Conservation (phyloP, 2,888 invertebrate species). For the Gisinianus flammeolus region DNA sequence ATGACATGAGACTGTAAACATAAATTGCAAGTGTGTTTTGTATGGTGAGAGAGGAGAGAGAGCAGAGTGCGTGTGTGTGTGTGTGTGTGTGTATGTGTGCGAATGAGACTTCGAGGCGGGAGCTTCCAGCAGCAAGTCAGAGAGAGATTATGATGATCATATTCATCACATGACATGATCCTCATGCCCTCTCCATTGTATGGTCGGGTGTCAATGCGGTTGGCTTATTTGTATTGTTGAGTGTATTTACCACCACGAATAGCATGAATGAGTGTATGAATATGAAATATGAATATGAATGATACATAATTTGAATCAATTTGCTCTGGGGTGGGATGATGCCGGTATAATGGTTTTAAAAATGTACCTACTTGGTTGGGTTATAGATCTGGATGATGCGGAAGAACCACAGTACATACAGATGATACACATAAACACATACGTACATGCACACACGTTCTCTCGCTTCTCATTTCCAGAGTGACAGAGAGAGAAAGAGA, state of each 20-base stretch:
- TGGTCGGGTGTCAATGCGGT: conserved; percentile 38
- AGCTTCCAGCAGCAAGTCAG: too few species aligned
- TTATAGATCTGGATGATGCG: not conserved
- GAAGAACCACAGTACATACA: too few species aligned
- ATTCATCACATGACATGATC: conserved; percentile 34
- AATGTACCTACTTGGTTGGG: not conserved
- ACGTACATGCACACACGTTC: too few species aligned
- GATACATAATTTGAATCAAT: conserved; percentile 42
- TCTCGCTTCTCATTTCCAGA: too few species aligned
- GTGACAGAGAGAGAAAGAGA: conserved; percentile 10
- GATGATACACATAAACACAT: too few species aligned
- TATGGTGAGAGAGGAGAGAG: too few species aligned
- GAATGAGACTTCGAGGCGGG: too few species aligned
- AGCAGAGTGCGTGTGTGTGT: too few species aligned
- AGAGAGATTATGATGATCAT: conserved; percentile 34
- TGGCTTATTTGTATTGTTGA: conserved; percentile 39
- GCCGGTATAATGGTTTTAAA: conserved; percentile 30
- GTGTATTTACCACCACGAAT: conserved; percentile 38
- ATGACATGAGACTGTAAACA: too few species aligned
- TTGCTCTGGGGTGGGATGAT: conserved; percentile 32
- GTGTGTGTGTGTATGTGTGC: too few species aligned
- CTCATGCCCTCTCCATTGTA: conserved; percentile 34
- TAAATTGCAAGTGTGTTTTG: too few species aligned
- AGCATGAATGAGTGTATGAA: conserved; percentile 37
- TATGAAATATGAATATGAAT: conserved; percentile 42